Evolutionary conservation across 2,888 invertebrate species (phyloP).

Genomic region (Phyto melanocephala): DNA sequence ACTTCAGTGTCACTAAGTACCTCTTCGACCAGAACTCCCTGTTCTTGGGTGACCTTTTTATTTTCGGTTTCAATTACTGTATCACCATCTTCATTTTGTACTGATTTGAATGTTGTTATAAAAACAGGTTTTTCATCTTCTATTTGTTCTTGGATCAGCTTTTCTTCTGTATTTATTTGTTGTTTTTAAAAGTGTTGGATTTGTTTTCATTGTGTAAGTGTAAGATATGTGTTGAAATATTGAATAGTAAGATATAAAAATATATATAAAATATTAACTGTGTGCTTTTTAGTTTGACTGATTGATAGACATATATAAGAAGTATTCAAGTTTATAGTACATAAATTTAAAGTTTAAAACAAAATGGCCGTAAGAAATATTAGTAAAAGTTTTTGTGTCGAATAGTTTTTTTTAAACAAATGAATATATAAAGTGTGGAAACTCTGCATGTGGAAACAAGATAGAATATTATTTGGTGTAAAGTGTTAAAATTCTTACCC

Average conservation of each 20-base stretch:
- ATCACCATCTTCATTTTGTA: constrained; percentile 76
- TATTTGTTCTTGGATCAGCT: constrained; percentile 70
- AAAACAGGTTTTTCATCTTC: constrained; percentile 77
- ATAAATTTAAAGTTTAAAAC: constrained; percentile 19
- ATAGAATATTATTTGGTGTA: constrained; percentile 49
- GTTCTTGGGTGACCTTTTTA: constrained; percentile 76
- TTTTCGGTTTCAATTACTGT: constrained; percentile 76
- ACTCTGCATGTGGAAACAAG: too few species aligned
- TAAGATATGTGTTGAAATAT: constrained; percentile 13
- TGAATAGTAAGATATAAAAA: constrained; percentile 13
- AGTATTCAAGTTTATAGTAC: constrained; percentile 11
- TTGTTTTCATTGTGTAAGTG: neutral
- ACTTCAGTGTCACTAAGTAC: constrained; percentile 77
- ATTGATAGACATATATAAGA: neutral
- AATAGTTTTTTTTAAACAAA: neutral
- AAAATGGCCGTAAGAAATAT: constrained; percentile 1
- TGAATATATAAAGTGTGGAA: neutral
- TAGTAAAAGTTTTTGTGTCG: neutral
- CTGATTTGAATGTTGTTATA: constrained; percentile 78
- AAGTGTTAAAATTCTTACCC: constrained; percentile 73
- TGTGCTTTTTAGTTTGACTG: neutral
- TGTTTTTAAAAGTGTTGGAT: constrained; percentile 10
- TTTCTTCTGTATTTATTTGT: constrained; percentile 72
- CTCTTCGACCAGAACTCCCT: constrained; percentile 77
- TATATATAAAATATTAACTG: constrained; percentile 27